Evolutionary conservation across 2,888 invertebrate species (phyloP).

Genomic region (Thymelicus sylvestris): DNA sequence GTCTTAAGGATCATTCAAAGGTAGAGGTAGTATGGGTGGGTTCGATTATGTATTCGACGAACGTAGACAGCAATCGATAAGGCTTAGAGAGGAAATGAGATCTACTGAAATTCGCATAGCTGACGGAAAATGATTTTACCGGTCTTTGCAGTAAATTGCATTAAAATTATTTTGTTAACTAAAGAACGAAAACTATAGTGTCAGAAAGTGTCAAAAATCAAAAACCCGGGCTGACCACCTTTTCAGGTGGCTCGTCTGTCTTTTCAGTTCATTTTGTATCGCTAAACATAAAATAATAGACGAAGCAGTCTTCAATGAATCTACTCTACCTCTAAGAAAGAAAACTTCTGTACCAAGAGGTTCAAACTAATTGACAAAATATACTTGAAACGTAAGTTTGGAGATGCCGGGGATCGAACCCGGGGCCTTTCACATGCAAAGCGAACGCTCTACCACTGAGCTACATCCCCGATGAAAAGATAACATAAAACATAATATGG

Average conservation of each 20-base stretch:
- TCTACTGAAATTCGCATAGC: slow-evolving; percentile 43
- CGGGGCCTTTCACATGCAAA: slow-evolving; percentile 99
- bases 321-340: too few relatives aligned
- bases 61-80: slow-evolving; percentile 68
- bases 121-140: slow-evolving; percentile 26
- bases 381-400: slow-evolving; percentile 58
- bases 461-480: slow-evolving; percentile 90
- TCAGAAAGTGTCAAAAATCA: too few relatives aligned
- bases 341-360: too few relatives aligned
- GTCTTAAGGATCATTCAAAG: slow-evolving; percentile 39
- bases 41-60: slow-evolving; percentile 60
- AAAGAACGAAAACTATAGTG: too few relatives aligned
- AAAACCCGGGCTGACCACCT: too few relatives aligned
- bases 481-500: too few relatives aligned
- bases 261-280: too few relatives aligned
- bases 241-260: too few relatives aligned
- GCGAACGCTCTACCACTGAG: slow-evolving; percentile 99
- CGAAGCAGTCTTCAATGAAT: too few relatives aligned
- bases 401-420: slow-evolving; percentile 98
- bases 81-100: slow-evolving; percentile 55
- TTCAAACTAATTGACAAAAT: too few relatives aligned
- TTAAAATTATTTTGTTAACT: neutral
- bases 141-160: slow-evolving; percentile 8
- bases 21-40: slow-evolving; percentile 20
- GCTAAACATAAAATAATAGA: too few relatives aligned